Evolutionary conservation across 2,113 vertebrate genomes (phyloP).

Genomic region (Abramis brama): DNA sequence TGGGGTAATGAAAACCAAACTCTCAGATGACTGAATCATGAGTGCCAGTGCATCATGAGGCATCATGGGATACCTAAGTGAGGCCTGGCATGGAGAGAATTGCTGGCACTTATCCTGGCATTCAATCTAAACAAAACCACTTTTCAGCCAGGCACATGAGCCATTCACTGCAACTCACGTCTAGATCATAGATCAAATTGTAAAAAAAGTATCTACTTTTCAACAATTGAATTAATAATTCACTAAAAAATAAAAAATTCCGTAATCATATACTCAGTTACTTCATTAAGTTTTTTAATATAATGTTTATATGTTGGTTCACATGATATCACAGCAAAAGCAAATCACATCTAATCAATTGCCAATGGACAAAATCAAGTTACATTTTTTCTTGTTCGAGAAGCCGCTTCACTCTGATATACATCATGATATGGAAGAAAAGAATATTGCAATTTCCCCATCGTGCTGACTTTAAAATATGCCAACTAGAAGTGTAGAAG

Average conservation of each 20-base stretch:
- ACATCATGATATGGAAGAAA: too few species aligned
- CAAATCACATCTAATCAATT: too few species aligned
- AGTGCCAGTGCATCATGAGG: slow-evolving; percentile 56
- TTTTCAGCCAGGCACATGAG: not conserved
- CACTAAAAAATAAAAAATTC: not conserved
- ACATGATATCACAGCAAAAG: too few species aligned
- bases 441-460: too few species aligned
- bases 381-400: too few species aligned
- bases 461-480: not conserved
- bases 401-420: too few species aligned
- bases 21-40: slow-evolving; percentile 85
- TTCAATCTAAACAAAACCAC: not conserved
- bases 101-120: slow-evolving; percentile 25
- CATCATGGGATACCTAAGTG: not conserved
- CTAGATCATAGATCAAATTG: not conserved
- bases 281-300: not conserved
- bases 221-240: not conserved
- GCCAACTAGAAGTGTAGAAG: not conserved
- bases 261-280: not conserved
- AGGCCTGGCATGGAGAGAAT: not conserved
- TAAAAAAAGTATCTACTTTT: not conserved
- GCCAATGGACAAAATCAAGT: too few species aligned
- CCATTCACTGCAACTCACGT: not conserved
- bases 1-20: slow-evolving; percentile 83
- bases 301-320: too few species aligned